These are phyloP conservation scores for Mayetiola destructor DNA, from an alignment of 2,888 invertebrate species.

Conservation along the genomic window DNA sequence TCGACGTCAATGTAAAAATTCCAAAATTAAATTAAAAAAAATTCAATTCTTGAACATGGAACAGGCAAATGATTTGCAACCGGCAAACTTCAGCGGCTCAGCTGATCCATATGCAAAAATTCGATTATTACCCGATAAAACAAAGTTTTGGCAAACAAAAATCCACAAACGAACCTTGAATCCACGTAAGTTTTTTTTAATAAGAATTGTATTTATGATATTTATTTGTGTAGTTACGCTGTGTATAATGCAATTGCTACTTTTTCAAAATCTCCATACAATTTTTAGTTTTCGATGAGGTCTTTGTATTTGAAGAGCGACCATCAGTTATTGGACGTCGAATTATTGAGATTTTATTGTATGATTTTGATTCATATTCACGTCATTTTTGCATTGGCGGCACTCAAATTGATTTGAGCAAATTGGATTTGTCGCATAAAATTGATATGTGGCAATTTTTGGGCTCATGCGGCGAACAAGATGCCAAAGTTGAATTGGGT, in stretches of 20 bases:
- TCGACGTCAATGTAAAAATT: too few species aligned
- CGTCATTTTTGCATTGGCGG: constrained; percentile 51
- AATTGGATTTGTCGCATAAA: constrained; percentile 42
- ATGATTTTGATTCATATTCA: constrained; percentile 50
- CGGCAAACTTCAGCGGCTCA: constrained; percentile 43
- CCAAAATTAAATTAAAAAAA: too few species aligned
- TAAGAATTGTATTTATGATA: background rate
- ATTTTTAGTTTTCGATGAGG: constrained; percentile 47
- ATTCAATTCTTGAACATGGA: background rate
- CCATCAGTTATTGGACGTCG: constrained; percentile 38
- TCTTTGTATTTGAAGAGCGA: constrained; percentile 51
- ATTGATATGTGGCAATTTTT: constrained; percentile 43
- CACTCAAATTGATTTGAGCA: constrained; percentile 40
- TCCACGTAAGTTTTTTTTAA: constrained; percentile 37
- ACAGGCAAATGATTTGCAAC: constrained; percentile 42
- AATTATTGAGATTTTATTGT: constrained; percentile 46
- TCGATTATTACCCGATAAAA: constrained; percentile 44
- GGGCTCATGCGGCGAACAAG: constrained; percentile 38
- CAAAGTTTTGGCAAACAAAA: constrained; percentile 46
- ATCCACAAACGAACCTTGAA: constrained; percentile 49
- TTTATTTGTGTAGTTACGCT: too few species aligned
- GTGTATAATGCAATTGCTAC: constrained; percentile 2
- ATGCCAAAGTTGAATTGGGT: constrained; percentile 64
- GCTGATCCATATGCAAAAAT: constrained; percentile 54
- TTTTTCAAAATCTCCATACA: constrained; percentile 9